phyloP scores from a whole-genome alignment of 2,888 invertebrate genomes.

The Lypha dubia region DNA sequence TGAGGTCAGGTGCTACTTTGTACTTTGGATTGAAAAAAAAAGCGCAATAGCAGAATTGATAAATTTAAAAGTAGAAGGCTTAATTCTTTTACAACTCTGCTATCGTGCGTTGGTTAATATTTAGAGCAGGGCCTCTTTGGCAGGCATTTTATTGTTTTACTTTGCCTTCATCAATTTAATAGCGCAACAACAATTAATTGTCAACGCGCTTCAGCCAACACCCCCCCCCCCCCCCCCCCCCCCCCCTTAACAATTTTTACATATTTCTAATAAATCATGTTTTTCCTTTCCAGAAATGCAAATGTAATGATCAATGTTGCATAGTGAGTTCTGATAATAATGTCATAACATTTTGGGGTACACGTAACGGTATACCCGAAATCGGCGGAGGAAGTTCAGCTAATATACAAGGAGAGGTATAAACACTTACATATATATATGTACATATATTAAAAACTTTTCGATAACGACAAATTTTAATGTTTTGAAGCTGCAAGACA shows the following conservation, averaged over 20 bases:
- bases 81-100: too few species aligned
- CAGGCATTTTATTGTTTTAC: too few species aligned
- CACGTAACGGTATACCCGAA: slow-evolving; percentile 83
- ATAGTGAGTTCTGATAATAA: slow-evolving; percentile 87
- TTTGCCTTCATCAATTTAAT: too few species aligned
- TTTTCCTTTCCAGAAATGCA: slow-evolving; percentile 84
- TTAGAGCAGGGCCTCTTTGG: too few species aligned
- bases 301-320: slow-evolving; percentile 87
- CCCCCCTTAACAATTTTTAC: neutral
- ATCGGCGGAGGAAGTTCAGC: slow-evolving; percentile 73
- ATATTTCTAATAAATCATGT: neutral
- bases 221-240: too few species aligned
- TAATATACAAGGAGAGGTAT: slow-evolving; percentile 57
- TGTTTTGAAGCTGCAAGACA: slow-evolving; percentile 28
- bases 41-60: too few species aligned
- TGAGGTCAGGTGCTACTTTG: too few species aligned
- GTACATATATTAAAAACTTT: neutral
- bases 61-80: too few species aligned
- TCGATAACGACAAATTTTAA: neutral
- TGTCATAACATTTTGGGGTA: slow-evolving; percentile 89
- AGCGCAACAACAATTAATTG: too few species aligned
- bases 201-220: too few species aligned
- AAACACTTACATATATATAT: neutral
- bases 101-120: too few species aligned
- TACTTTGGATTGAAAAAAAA: too few species aligned